Evolutionary conservation across 2,113 vertebrate species (phyloP).

Genomic region (Tetrao urogallus): DNA sequence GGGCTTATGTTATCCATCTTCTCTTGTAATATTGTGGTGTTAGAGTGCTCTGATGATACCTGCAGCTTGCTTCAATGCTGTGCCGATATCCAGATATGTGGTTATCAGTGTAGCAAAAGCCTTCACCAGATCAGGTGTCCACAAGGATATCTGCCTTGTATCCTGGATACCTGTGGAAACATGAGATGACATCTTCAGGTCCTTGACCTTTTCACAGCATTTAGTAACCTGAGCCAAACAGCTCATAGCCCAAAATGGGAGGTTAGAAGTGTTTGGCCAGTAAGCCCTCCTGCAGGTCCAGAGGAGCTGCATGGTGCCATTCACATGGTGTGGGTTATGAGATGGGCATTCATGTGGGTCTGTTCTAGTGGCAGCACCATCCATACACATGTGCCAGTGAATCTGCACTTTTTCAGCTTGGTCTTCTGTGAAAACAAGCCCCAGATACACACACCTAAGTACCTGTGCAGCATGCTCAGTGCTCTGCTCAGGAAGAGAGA

Average conservation of each 20-base stretch:
- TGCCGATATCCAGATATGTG: background rate
- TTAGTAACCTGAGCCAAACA: background rate
- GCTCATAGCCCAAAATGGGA: background rate
- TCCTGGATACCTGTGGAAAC: background rate
- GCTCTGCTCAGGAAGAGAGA: background rate
- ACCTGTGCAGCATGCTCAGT: rapidly evolving
- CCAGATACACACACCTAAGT: background rate
- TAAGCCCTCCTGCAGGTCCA: background rate
- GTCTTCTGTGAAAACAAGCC: background rate
- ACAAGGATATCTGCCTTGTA: background rate
- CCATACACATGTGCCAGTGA: rapidly evolving
- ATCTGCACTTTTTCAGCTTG: background rate
- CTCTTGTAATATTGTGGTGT: background rate
- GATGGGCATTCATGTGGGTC: background rate
- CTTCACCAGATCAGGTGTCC: background rate
- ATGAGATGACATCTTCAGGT: background rate
- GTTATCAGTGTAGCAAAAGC: background rate
- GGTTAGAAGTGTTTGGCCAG: background rate
- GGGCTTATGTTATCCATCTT: background rate
- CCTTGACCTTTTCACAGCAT: background rate
- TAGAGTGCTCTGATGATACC: background rate
- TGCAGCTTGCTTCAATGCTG: background rate
- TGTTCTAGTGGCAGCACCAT: background rate
- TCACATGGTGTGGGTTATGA: background rate
- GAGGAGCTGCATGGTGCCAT: background rate